Percentiles rank a stretch among this genome's conserved stretches.
phyloP scores from a whole-genome alignment of 2,797 vertebrate species.

The Rachycentron canadum region DNA sequence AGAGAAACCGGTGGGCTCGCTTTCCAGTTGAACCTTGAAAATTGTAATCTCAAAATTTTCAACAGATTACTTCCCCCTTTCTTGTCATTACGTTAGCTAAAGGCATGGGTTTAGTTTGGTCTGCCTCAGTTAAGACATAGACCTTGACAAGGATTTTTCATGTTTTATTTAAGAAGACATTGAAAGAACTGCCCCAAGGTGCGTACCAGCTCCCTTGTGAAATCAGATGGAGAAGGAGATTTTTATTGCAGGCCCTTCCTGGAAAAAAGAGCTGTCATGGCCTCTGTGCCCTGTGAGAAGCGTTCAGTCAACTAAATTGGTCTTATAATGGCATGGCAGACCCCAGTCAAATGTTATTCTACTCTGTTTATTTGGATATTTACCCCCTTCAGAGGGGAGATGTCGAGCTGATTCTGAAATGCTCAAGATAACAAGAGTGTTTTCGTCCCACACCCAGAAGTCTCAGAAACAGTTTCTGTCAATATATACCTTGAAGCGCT shows the following conservation, averaged over 20 bases:
- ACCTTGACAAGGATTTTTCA: constrained; percentile 48
- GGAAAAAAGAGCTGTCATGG: constrained; percentile 66
- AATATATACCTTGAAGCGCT: constrained; percentile 78
- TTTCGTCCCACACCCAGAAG: constrained; percentile 70
- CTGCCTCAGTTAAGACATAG: constrained; percentile 41
- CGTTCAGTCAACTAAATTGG: constrained; percentile 71
- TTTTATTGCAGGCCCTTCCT: constrained; percentile 41
- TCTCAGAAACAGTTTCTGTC: constrained; percentile 76
- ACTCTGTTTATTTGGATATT: constrained; percentile 78
- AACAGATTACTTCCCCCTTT: constrained; percentile 29
- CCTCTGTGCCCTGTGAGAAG: constrained; percentile 58
- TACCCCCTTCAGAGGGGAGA: constrained; percentile 72
- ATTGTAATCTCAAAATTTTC: constrained; percentile 23
- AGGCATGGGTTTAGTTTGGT: constrained; percentile 38
- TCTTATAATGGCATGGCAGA: constrained; percentile 67
- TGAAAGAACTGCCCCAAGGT: constrained; percentile 53
- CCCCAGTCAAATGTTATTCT: constrained; percentile 74
- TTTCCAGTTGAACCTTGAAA: constrained; percentile 31
- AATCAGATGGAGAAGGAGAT: constrained; percentile 66
- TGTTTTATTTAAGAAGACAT: constrained; percentile 65
- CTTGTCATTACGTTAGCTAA: constrained; percentile 8
- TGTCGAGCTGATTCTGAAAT: constrained; percentile 71
- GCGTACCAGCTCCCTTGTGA: constrained; percentile 52
- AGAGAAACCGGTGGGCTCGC: constrained; percentile 23
- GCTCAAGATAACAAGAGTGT: constrained; percentile 74